Evolutionary conservation across 2,888 invertebrate species (phyloP).

Genomic region (Lasius platythorax): DNA sequence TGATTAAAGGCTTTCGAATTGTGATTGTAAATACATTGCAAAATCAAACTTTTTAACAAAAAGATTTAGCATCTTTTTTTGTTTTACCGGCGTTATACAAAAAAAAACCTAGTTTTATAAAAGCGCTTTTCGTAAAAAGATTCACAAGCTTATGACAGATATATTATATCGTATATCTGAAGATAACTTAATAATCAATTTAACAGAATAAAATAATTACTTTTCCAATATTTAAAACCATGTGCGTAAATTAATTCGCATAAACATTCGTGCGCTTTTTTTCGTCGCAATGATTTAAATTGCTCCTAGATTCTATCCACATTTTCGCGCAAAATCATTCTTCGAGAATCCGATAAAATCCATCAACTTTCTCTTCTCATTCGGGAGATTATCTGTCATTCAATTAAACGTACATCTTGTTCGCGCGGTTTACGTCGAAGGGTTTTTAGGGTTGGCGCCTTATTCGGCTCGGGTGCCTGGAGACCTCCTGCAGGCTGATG

Average conservation of each 20-base stretch:
- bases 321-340: neutral
- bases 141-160: neutral
- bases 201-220: neutral
- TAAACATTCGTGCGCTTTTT: neutral
- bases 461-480: conserved; percentile 69
- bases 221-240: neutral
- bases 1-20: neutral
- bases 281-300: neutral
- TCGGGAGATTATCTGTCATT: neutral
- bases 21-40: neutral
- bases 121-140: neutral
- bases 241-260: neutral
- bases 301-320: neutral
- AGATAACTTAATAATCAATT: neutral
- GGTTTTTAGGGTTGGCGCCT: conserved; percentile 61
- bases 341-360: neutral
- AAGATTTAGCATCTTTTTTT: neutral
- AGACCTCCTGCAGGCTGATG: conserved; percentile 80
- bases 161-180: no score
- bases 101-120: neutral
- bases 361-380: neutral
- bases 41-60: neutral
- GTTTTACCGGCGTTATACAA: no score
- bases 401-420: neutral
- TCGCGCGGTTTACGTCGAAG: conserved; percentile 9